Evolutionary conservation across 1,140 invertebrate species (phyloP).

Genomic region (Pantala flavescens): DNA sequence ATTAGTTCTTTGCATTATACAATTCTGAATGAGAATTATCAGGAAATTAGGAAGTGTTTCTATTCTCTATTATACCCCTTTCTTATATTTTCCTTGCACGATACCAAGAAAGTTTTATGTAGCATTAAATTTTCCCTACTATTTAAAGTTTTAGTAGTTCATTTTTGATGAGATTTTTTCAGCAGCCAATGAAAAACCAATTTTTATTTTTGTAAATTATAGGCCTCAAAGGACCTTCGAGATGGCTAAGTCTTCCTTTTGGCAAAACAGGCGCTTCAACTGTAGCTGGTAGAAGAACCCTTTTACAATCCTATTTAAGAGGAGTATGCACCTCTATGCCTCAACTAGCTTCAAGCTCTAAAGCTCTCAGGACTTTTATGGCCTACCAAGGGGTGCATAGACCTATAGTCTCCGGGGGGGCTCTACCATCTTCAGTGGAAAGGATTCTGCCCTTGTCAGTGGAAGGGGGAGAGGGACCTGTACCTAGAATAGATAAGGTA

Average conservation of each 20-base stretch:
- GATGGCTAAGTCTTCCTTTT: background rate
- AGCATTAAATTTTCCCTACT: too few relatives aligned
- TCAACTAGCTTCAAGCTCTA: background rate
- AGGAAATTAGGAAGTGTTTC: too few relatives aligned
- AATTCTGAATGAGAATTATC: too few relatives aligned
- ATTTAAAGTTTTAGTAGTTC: too few relatives aligned
- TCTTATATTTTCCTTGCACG: too few relatives aligned
- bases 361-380: background rate
- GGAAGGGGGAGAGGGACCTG: slow-evolving; percentile 1
- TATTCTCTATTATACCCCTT: too few relatives aligned
- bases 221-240: background rate
- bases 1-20: too few relatives aligned
- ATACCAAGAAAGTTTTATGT: too few relatives aligned
- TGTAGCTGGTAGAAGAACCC: background rate
- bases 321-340: background rate
- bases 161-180: too few relatives aligned
- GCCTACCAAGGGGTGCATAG: background rate
- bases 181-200: too few relatives aligned
- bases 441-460: background rate
- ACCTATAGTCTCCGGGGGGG: background rate
- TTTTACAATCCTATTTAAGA: background rate
- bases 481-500: background rate
- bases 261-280: background rate
- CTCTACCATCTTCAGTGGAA: background rate
- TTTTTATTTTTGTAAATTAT: too few relatives aligned